Evolutionary conservation across 2,888 invertebrate species (phyloP).

Genomic region (Cancer borealis): DNA sequence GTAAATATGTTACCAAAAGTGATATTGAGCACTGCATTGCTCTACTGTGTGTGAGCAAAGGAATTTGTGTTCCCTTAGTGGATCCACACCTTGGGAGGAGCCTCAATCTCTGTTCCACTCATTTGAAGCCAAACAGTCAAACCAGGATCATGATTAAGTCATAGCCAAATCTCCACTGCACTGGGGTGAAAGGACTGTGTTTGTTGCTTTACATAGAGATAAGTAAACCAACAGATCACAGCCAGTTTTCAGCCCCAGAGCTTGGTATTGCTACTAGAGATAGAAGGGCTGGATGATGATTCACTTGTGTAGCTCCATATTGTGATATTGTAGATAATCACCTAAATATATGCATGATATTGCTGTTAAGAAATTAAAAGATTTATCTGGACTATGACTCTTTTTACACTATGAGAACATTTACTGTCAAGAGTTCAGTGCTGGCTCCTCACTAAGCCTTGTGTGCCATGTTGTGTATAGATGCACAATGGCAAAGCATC

Average conservation of each 20-base stretch:
- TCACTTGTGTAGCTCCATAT: slow-evolving; percentile 72
- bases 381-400: slow-evolving; percentile 54
- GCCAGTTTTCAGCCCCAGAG: slow-evolving; percentile 33
- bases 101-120: neutral
- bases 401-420: neutral
- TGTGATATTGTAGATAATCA: slow-evolving; percentile 75
- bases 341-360: slow-evolving; percentile 73
- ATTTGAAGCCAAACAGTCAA: slow-evolving; percentile 23
- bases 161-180: slow-evolving; percentile 20
- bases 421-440: neutral
- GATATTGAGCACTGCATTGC: neutral
- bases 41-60: neutral
- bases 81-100: neutral
- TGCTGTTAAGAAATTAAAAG: slow-evolving; percentile 75
- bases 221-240: slow-evolving; percentile 16
- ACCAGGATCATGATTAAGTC: neutral
- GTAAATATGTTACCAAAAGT: neutral
- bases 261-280: slow-evolving; percentile 57
- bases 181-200: neutral
- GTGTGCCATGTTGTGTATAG: neutral
- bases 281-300: slow-evolving; percentile 63
- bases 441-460: neutral
- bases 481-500: too few species aligned
- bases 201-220: slow-evolving; percentile 16
- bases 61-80: neutral